phyloP scores from a whole-genome alignment of 2,113 vertebrate species.

The Heterochromis multidens region DNA sequence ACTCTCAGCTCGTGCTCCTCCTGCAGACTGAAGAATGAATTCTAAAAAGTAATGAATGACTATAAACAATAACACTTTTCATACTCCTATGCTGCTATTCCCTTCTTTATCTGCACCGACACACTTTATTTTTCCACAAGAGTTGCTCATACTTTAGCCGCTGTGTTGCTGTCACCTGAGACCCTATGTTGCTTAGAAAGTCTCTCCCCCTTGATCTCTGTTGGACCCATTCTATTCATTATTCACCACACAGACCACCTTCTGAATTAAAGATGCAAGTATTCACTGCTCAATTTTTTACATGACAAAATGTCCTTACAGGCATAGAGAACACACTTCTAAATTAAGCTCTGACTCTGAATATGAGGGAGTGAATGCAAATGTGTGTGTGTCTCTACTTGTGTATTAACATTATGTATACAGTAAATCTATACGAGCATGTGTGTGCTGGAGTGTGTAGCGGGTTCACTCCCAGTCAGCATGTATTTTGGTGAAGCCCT shows the following conservation, averaged over 20 bases:
- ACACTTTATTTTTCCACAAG: not conserved
- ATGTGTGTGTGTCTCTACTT: not conserved
- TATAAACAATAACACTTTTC: not conserved
- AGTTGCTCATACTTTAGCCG: not conserved
- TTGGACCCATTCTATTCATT: conserved; percentile 33
- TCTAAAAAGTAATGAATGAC: not conserved
- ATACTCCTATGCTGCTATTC: not conserved
- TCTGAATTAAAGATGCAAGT: conserved; percentile 56
- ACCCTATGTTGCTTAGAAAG: not conserved
- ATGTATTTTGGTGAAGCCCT: conserved; percentile 12
- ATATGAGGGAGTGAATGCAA: not conserved
- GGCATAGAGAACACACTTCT: conserved; percentile 30
- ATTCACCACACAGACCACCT: conserved; percentile 50
- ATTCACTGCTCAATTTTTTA: conserved; percentile 34
- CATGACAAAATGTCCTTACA: conserved; percentile 47
- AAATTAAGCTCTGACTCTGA: conserved; percentile 38
- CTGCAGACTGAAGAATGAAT: not conserved
- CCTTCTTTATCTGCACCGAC: not conserved
- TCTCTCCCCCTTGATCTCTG: conserved; percentile 11
- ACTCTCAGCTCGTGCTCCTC: not conserved
- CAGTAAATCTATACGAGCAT: not conserved
- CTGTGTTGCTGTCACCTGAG: not conserved
- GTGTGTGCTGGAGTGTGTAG: not conserved
- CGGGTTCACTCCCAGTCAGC: conserved; percentile 7
- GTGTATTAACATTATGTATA: not conserved